phyloP scores from a whole-genome alignment of 2,113 vertebrate species.

The Sylvietta virens region DNA sequence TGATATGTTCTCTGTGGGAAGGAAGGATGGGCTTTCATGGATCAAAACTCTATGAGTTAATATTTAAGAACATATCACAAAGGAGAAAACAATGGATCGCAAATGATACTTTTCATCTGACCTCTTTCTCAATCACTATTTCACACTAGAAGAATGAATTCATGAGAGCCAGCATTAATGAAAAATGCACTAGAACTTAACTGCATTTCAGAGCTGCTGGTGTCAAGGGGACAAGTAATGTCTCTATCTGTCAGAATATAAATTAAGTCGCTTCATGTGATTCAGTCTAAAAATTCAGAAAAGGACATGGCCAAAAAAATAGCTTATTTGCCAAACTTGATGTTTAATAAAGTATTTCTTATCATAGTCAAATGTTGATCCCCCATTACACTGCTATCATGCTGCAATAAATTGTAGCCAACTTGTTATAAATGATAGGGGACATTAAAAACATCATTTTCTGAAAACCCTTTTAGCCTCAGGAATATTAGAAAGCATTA shows the following conservation, averaged over 20 bases:
- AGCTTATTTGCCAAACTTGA: background rate
- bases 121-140: background rate
- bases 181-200: conserved; percentile 49
- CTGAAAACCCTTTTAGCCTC: background rate
- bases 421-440: background rate
- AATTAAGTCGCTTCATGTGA: background rate
- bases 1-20: background rate
- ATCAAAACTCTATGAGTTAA: background rate
- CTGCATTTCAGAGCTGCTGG: conserved; percentile 4
- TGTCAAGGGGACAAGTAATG: conserved; percentile 32
- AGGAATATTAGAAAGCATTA: background rate
- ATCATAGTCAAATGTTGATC: background rate
- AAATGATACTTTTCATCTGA: background rate
- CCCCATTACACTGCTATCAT: background rate
- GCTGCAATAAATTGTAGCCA: background rate
- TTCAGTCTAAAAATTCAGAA: background rate
- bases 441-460: background rate
- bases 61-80: background rate
- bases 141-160: background rate
- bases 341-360: background rate
- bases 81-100: background rate
- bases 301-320: background rate
- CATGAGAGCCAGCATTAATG: background rate
- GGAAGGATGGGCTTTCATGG: background rate
- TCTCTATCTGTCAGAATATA: background rate